A percentile compares a stretch with the other conserved stretches of the same genome.
These are phyloP conservation scores for Pseudomyrmex cubaensis DNA, from an alignment of 1,140 invertebrate genomes.

Conservation along the genomic window DNA sequence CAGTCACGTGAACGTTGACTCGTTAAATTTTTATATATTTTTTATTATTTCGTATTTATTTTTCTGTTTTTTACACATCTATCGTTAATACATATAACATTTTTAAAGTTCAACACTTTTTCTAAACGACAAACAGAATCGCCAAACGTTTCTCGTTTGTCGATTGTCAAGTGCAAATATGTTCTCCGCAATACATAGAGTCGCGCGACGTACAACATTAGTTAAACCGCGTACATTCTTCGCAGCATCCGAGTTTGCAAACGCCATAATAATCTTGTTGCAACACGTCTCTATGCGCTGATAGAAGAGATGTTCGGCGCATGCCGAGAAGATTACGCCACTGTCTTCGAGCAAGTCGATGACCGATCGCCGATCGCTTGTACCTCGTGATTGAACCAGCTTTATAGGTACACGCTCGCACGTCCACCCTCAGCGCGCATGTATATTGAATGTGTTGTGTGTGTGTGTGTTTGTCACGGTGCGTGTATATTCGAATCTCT, in stretches of 20 bases:
- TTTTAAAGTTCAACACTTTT: too few relatives aligned
- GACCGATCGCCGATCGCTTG: constrained; percentile 65
- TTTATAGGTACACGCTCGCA: constrained; percentile 56
- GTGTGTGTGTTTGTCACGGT: too few relatives aligned
- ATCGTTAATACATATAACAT: too few relatives aligned
- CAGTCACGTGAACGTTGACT: not conserved
- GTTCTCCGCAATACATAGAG: not conserved
- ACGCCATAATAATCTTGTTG: constrained; percentile 54
- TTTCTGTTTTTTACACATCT: too few relatives aligned
- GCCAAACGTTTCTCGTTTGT: not conserved
- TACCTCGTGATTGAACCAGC: constrained; percentile 75
- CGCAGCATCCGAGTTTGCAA: constrained; percentile 17
- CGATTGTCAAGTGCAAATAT: not conserved
- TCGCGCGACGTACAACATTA: constrained; percentile 3
- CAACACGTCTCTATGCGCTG: constrained; percentile 35
- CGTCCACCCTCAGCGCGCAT: constrained; percentile 62
- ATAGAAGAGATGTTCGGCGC: constrained; percentile 49
- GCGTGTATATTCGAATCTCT: constrained; percentile 67
- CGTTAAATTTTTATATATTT: constrained; percentile 1
- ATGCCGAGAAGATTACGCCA: constrained; percentile 66
- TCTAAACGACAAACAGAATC: too few relatives aligned
- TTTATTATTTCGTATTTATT: not conserved
- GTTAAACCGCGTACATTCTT: constrained; percentile 14
- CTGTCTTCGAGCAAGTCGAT: constrained; percentile 62
- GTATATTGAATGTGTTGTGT: not conserved